These are phyloP conservation scores for Austrofundulus limnaeus DNA, from an alignment of 2,113 vertebrate species.

Conservation along the genomic window DNA sequence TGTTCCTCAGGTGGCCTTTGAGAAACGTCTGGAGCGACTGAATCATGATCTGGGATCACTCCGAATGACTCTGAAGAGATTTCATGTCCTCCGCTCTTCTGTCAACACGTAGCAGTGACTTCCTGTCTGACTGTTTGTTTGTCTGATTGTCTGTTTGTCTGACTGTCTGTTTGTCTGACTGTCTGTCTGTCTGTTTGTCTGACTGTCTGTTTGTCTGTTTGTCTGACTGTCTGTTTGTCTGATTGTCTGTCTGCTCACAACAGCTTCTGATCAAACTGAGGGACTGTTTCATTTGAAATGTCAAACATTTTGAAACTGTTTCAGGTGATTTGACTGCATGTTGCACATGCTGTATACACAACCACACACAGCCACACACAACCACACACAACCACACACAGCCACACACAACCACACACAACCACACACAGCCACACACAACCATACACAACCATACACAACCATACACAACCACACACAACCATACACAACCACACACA, in stretches of 20 bases:
- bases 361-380: too few species aligned
- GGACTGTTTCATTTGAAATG: too few species aligned
- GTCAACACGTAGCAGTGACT: conserved; percentile 84
- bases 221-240: not conserved
- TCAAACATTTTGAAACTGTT: too few species aligned
- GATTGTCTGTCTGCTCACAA: conserved; percentile 11
- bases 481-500: too few species aligned
- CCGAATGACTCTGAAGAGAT: conserved; percentile 94
- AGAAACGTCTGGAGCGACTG: conserved; percentile 91
- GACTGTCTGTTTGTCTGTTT: not conserved
- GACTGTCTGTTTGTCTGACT: not conserved
- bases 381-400: too few species aligned
- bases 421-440: too few species aligned
- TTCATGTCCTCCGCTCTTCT: conserved; percentile 90
- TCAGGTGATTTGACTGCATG: too few species aligned
- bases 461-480: too few species aligned
- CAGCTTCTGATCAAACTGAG: too few species aligned
- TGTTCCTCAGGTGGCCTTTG: conserved; percentile 86
- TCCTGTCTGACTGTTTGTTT: conserved; percentile 5
- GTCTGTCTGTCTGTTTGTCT: conserved; percentile 13
- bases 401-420: too few species aligned
- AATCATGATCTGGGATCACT: conserved; percentile 90
- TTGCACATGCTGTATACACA: too few species aligned
- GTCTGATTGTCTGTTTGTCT: not conserved
- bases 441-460: too few species aligned